Evolutionary conservation across 2,888 invertebrate species (phyloP).

Genomic region (Tetranychus piercei): DNA sequence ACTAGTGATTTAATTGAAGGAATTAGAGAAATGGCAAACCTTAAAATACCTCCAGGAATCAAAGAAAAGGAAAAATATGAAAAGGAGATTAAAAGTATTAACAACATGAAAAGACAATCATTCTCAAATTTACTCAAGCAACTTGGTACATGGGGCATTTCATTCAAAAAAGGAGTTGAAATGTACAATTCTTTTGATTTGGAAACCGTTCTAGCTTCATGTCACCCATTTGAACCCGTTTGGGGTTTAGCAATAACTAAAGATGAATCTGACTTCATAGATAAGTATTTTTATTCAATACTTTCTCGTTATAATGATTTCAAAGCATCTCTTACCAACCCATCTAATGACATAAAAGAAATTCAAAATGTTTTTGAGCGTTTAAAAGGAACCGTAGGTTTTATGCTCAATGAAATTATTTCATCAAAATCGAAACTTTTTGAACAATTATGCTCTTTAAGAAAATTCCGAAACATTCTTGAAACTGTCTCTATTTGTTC

Average conservation of each 20-base stretch:
- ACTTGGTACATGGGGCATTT: constrained; percentile 45
- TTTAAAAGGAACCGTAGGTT: constrained; percentile 1
- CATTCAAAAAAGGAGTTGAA: constrained; percentile 54
- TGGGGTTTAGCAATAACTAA: not conserved
- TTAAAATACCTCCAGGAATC: constrained; percentile 40
- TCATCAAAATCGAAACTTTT: not conserved
- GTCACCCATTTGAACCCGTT: not conserved
- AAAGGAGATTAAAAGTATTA: constrained; percentile 19
- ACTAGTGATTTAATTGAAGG: constrained; percentile 31
- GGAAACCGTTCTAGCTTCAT: constrained; percentile 23
- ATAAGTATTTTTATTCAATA: constrained; percentile 11
- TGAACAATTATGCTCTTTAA: not conserved
- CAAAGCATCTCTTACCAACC: not conserved
- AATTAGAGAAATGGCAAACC: constrained; percentile 45
- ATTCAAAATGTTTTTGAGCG: constrained; percentile 3
- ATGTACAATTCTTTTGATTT: constrained; percentile 28
- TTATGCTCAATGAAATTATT: not conserved
- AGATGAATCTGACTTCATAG: not conserved
- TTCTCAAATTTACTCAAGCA: constrained; percentile 67
- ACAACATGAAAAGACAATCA: constrained; percentile 42
- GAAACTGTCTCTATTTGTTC: not conserved
- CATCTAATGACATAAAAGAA: not conserved
- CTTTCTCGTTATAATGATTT: not conserved
- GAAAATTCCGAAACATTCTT: not conserved
- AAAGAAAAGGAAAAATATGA: constrained; percentile 20